phyloP scores from a whole-genome alignment of 2,888 invertebrate genomes.

The Pollenia labialis region DNA sequence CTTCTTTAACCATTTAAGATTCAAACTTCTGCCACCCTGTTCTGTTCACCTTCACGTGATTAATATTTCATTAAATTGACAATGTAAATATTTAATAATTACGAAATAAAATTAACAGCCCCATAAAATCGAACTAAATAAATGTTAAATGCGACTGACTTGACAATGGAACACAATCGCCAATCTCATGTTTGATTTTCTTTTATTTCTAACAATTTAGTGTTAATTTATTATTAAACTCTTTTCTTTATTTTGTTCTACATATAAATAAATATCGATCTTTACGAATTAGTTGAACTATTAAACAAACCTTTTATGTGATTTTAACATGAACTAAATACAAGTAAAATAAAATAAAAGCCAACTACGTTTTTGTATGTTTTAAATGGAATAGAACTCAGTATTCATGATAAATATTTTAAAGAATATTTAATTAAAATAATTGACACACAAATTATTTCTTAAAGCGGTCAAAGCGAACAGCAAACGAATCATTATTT shows the following conservation, averaged over 20 bases:
- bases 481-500: neutral
- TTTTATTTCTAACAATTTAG: neutral
- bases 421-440: neutral
- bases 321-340: neutral
- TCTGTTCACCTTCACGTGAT: neutral
- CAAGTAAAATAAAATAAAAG: neutral
- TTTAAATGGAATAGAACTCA: too few relatives aligned
- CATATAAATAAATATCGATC: constrained; percentile 37
- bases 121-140: neutral
- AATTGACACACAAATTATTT: neutral
- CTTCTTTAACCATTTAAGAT: too few relatives aligned
- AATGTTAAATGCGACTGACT: constrained; percentile 8
- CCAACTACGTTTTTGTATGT: too few relatives aligned
- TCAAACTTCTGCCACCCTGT: too few relatives aligned
- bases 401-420: neutral
- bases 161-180: neutral
- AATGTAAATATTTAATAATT: neutral
- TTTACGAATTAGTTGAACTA: neutral
- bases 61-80: neutral
- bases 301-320: neutral
- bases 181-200: neutral
- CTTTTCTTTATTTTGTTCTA: constrained; percentile 3
- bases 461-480: neutral
- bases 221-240: constrained; percentile 22
- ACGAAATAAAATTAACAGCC: neutral